Evolutionary conservation across 1,140 invertebrate genomes (phyloP).

Genomic region (Colletes gigas): DNA sequence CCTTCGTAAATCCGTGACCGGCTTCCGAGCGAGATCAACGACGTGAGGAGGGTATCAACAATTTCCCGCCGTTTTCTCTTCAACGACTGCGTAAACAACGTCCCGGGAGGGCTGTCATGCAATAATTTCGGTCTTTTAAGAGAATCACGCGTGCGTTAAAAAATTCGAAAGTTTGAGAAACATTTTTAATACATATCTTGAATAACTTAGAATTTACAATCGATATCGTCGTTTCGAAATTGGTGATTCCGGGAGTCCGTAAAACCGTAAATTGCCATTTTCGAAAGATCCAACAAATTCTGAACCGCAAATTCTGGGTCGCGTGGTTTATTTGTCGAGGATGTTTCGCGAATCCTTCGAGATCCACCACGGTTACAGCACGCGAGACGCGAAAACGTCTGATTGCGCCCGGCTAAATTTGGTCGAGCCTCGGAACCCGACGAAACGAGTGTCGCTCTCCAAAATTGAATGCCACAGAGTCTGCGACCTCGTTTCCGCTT

Average conservation of each 20-base stretch:
- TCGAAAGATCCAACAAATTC: neutral
- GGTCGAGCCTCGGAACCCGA: neutral
- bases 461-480: slow-evolving; percentile 47
- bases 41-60: slow-evolving; percentile 55
- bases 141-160: too few species aligned
- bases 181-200: too few species aligned
- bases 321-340: slow-evolving; percentile 12
- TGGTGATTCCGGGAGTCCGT: too few species aligned
- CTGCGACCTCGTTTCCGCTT: slow-evolving; percentile 55
- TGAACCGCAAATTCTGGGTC: neutral
- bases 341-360: slow-evolving; percentile 12
- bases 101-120: neutral
- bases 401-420: slow-evolving; percentile 45
- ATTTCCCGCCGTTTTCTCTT: neutral
- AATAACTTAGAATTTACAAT: too few species aligned
- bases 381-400: slow-evolving; percentile 8
- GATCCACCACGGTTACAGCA: slow-evolving; percentile 13
- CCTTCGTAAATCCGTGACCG: slow-evolving; percentile 51
- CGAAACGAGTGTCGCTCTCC: slow-evolving; percentile 36
- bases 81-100: slow-evolving; percentile 22
- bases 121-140: neutral
- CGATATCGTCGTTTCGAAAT: neutral
- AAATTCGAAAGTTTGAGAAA: too few species aligned
- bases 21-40: slow-evolving; percentile 27
- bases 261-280: too few species aligned